These are phyloP conservation scores for Seladonia tumulorum DNA, from an alignment of 2,888 invertebrate genomes.

Conservation along the genomic window DNA sequence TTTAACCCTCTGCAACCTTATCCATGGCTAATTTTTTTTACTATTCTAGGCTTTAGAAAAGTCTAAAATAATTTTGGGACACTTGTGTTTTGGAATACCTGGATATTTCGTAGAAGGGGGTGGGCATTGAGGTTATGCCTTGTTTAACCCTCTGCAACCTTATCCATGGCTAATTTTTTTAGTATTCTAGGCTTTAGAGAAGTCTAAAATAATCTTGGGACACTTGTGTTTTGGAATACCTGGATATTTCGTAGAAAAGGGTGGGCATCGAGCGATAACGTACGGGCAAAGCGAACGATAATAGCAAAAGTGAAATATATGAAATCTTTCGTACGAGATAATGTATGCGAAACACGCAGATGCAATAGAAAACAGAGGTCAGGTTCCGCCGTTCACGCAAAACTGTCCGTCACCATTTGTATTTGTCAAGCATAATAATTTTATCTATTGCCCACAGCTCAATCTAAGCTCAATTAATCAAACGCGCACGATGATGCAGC, in stretches of 20 bases:
- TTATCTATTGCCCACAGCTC: slow-evolving; percentile 5
- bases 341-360: background rate
- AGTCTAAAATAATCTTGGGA: too few relatives aligned
- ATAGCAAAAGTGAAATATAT: background rate
- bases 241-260: background rate
- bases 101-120: background rate
- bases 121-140: too few relatives aligned
- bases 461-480: slow-evolving; percentile 1
- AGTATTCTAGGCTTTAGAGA: too few relatives aligned
- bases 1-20: too few relatives aligned
- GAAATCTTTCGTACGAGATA: background rate
- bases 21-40: too few relatives aligned
- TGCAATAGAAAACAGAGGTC: background rate
- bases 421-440: slow-evolving; percentile 4
- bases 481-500: slow-evolving; percentile 1
- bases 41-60: too few relatives aligned
- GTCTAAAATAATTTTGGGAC: too few relatives aligned
- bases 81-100: too few relatives aligned
- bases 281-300: background rate
- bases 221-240: too few relatives aligned
- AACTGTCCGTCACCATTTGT: background rate
- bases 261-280: too few relatives aligned
- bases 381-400: background rate
- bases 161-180: too few relatives aligned
- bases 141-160: too few relatives aligned